Evolutionary conservation across 1,140 invertebrate species (phyloP), one percentile per base, ranked within the genome.

Genomic region (Ruditapes philippinarum): DNA sequence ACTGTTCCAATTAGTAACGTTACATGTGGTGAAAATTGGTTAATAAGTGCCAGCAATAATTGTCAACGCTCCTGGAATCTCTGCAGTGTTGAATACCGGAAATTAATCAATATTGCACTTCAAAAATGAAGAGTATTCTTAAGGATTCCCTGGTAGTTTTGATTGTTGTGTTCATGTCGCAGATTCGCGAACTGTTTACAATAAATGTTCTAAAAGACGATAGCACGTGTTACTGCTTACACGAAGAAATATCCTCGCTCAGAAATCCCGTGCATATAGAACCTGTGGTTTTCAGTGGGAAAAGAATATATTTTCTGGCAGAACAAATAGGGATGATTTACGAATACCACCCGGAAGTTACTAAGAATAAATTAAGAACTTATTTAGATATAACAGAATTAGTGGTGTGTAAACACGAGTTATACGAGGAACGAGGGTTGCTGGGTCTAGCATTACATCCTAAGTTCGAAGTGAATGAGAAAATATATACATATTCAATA

Each of bases 221-320:
- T 1, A 33, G 76, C 14, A 54, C n/a, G 31, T 89, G 87, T 33
- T 74, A 54, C 49, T 89, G 87, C 60, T 28, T 89, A 11, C 17
- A 33, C 14, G 65, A 89, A 73, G 79, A 74, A 57, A 3, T 89
- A 19, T 60, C 62, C 9, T 25, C 22, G n/a, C 54, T 89, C 14
- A 45, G 79, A 45, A 89, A 89, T 74, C 87, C 87, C 25, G 54
- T 89, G 19, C 87, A 89, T 76, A 60, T 89, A 3, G 65, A 89
- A 40, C n/a, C 70, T 22, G 38, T 51, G n/a, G 49, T 19, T 36
- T 3, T 81, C 11, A 33, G 70, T 28, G 79, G 87, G 5, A 33
- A 80, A 36, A n/a, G 70, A 3, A 79, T 89, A 19, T 89, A 82
- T 28, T 57, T 89, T 7, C 25, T 89, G 9, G 87, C 76, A 11